Conservation (phyloP, 2,888 invertebrate species). For the Protophormia terraenovae region DNA sequence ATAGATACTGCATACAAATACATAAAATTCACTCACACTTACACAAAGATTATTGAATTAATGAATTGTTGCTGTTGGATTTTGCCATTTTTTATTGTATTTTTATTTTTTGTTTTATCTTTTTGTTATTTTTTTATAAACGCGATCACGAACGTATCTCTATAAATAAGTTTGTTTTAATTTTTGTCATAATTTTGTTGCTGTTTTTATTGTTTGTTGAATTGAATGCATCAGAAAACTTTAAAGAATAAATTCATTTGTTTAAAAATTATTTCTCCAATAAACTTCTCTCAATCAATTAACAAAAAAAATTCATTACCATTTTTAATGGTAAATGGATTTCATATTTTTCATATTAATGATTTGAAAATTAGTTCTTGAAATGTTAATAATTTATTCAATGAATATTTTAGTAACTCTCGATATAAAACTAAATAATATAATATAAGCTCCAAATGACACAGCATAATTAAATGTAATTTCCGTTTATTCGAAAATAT, state of each 20-base stretch:
- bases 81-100: conserved; percentile 25
- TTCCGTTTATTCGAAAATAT: too few species aligned
- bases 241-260: conserved; percentile 36
- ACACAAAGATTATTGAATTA: conserved; percentile 4
- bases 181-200: conserved; percentile 23
- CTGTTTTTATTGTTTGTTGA: conserved; percentile 4
- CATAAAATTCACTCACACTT: background rate
- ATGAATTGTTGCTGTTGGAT: conserved; percentile 27
- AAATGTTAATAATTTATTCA: too few species aligned
- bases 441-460: too few species aligned
- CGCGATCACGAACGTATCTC: conserved; percentile 50
- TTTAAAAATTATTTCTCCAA: background rate
- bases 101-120: background rate
- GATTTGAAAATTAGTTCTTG: too few species aligned
- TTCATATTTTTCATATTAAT: background rate
- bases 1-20: background rate
- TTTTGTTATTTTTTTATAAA: conserved; percentile 18
- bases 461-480: too few species aligned
- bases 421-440: too few species aligned
- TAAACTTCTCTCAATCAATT: background rate
- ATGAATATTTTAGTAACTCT: too few species aligned
- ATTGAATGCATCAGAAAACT: conserved; percentile 3
- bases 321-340: background rate
- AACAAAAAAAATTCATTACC: background rate
- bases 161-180: conserved; percentile 34